Percentiles rank a stretch among this genome's conserved stretches.
Conservation (phyloP, 2,888 invertebrate genomes). For the Acrobasis suavella region DNA sequence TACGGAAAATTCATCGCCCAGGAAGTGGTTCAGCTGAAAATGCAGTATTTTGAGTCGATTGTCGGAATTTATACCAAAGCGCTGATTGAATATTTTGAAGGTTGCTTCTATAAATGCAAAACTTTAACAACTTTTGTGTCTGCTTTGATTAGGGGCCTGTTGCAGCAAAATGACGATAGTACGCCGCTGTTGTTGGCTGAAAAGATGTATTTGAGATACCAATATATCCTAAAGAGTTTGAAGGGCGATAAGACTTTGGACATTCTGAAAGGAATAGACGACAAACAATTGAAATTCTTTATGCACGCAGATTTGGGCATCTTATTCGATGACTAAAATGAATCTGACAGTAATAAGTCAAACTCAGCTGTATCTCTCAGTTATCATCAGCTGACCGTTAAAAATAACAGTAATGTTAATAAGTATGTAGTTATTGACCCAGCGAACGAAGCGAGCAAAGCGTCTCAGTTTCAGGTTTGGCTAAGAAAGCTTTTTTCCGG, state of each 20-base stretch:
- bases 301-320: neutral
- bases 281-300: constrained; percentile 18
- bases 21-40: constrained; percentile 44
- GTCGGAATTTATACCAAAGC: constrained; percentile 43
- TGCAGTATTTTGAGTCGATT: constrained; percentile 50
- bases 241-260: neutral
- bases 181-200: neutral
- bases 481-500: no score
- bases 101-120: constrained; percentile 27
- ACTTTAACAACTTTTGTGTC: constrained; percentile 4
- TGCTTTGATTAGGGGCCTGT: constrained; percentile 9
- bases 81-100: constrained; percentile 38
- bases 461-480: no score
- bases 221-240: neutral
- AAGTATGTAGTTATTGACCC: no score
- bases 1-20: constrained; percentile 50
- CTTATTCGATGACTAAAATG: neutral
- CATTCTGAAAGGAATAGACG: neutral
- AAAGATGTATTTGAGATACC: constrained; percentile 6
- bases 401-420: no score
- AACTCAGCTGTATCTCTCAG: no score
- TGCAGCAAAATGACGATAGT: constrained; percentile 1
- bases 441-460: no score
- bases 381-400: no score
- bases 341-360: no score